Conservation (phyloP, 2,113 vertebrate genomes). For the Lampris incognitus region DNA sequence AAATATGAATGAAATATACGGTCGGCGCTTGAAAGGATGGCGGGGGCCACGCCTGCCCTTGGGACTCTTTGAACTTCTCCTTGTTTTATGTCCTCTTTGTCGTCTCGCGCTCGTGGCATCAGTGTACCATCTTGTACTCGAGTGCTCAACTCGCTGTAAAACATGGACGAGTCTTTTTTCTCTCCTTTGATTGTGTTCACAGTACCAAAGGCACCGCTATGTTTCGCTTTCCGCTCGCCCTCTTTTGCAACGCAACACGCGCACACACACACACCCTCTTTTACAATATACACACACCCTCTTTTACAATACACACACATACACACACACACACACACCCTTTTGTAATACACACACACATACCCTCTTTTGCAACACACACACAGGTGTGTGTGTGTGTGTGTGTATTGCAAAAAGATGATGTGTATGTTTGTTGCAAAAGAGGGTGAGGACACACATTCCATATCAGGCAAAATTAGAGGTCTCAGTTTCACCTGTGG, state of each 20-base stretch:
- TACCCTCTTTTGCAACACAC: constrained; percentile 23
- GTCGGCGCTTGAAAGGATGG: constrained; percentile 36
- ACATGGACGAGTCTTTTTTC: constrained; percentile 61
- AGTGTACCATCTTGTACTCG: constrained; percentile 62
- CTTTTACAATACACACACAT: constrained; percentile 19
- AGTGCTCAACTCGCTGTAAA: constrained; percentile 58
- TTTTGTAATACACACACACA: constrained; percentile 21
- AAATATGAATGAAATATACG: constrained; percentile 71
- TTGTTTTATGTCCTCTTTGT: constrained; percentile 69
- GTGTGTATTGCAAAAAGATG: too few species aligned
- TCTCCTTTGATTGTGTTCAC: constrained; percentile 60
- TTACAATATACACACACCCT: neutral
- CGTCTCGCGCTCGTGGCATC: constrained; percentile 64
- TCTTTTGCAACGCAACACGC: neutral
- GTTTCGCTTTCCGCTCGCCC: constrained; percentile 47
- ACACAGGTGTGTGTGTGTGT: neutral
- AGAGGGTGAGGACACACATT: too few species aligned
- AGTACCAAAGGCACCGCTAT: constrained; percentile 64
- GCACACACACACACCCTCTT: neutral
- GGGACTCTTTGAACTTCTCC: constrained; percentile 69
- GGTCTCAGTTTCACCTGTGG: too few species aligned
- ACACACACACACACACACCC: neutral
- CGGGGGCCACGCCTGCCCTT: constrained; percentile 29
- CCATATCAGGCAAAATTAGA: too few species aligned
- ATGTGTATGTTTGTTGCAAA: too few species aligned